A percentile compares a stretch with the other conserved stretches of the same genome.
Evolutionary conservation across 2,888 invertebrate species (phyloP).

Genomic region (Melanotus villosus): DNA sequence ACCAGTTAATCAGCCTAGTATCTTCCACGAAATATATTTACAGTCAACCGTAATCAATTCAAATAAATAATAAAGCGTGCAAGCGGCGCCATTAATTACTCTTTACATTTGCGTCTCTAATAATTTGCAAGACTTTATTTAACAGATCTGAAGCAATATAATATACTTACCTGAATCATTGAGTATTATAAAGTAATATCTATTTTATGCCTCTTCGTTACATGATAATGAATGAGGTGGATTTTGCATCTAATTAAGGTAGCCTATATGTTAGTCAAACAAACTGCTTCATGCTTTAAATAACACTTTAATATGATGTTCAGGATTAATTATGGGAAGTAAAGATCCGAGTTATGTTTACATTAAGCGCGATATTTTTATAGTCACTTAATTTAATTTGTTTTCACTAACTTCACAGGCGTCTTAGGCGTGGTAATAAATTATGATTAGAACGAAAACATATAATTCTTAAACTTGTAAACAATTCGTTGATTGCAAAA

Average conservation of each 20-base stretch:
- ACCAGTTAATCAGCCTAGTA: too few species aligned
- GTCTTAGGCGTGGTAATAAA: constrained; percentile 25
- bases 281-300: too few species aligned
- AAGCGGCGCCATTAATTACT: too few species aligned
- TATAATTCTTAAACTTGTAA: constrained; percentile 42
- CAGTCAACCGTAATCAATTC: too few species aligned
- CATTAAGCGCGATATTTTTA: not conserved
- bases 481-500: constrained; percentile 47
- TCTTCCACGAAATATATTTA: too few species aligned
- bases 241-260: not conserved
- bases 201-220: not conserved
- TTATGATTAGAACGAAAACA: constrained; percentile 39
- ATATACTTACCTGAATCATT: constrained; percentile 37
- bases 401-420: constrained; percentile 5
- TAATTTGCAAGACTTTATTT: too few species aligned
- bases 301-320: too few species aligned
- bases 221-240: not conserved
- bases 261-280: not conserved
- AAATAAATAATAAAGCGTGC: too few species aligned
- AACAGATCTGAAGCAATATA: too few species aligned
- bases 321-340: too few species aligned
- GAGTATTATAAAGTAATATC: constrained; percentile 5
- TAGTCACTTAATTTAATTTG: constrained; percentile 2
- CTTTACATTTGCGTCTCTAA: too few species aligned
- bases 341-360: too few species aligned